Conservation (phyloP, 2,888 invertebrate species). For the Apotomis turbidana region DNA sequence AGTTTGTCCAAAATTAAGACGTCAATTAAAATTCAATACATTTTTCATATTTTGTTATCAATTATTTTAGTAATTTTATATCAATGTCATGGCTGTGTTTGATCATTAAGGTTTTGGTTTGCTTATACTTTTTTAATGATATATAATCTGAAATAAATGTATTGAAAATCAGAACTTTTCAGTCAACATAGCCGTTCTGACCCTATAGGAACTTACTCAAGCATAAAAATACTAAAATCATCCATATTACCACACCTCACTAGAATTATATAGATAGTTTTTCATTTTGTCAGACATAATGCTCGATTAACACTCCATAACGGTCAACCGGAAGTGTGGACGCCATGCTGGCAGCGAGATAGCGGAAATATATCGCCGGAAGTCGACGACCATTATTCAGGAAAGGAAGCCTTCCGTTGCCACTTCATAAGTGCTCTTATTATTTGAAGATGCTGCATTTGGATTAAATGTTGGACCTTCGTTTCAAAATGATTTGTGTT, state of each 20-base stretch:
- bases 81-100: too few species aligned
- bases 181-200: too few species aligned
- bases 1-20: too few species aligned
- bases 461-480: neutral
- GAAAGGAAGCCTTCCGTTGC: conserved; percentile 75
- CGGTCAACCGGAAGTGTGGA: conserved; percentile 78
- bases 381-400: conserved; percentile 79
- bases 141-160: too few species aligned
- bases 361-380: conserved; percentile 83
- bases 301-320: conserved; percentile 82
- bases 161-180: too few species aligned
- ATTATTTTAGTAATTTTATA: too few species aligned
- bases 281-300: conserved; percentile 76
- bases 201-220: neutral
- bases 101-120: too few species aligned
- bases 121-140: too few species aligned
- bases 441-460: conserved; percentile 55
- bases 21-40: too few species aligned
- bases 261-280: conserved; percentile 65
- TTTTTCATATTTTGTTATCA: too few species aligned
- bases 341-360: conserved; percentile 78
- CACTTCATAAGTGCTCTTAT: conserved; percentile 74
- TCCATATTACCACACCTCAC: conserved; percentile 52
- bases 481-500: neutral
- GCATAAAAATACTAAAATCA: conserved; percentile 53